Base-by-base conservation (phyloP, 2,113 vertebrate genomes). In the Tragelaphus strepsiceros region DNA sequence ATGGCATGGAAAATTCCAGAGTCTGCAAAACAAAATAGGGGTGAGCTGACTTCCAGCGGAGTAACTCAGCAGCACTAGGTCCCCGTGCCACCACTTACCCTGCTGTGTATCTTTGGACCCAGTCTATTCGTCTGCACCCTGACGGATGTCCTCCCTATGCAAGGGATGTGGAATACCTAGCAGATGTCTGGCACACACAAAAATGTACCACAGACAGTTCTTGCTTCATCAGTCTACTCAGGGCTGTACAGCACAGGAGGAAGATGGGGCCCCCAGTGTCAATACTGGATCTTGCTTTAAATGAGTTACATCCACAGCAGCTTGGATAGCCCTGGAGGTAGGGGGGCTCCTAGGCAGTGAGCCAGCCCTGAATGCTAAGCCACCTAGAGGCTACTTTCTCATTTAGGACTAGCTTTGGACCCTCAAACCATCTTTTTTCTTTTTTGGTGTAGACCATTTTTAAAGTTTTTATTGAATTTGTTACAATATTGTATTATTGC, bases 1-100 rank as follows among this genome's bases (percentile, higher is more conserved):
- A 96, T 71, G 92, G 83, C 90, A 87, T 30, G 86, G 93, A 95
- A 97, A 97, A 96, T 96, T 97, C 96, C 93, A 94, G 92, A 82
- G 46, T 32, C 30, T 82, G 67, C 78, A 15, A n/a, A 89, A 78
- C 59, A 59, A 85, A 53, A 53, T 3, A 22, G 43, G n/a, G 87
- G 17, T 1, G 24, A 59, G 49, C 67, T 10, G 61, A 24, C 58
- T 22, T n/a, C 32, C 11, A 6, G 22, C 1, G 10, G 61, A 32
- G 61, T 30, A 32, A 51, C 22, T 22, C 0, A 15, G 85, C 56
- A 39, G 58, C 21, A 30, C 28, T 17, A 24, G 12, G 62, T n/a
- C 14, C 11, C 35, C 2, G 1, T 17, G 49, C 61, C 21, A 8
- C 49, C 67, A 11, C 49, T 35, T 35, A 30, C 12, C 5, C 0